Conservation (phyloP, 1,140 invertebrate species). For the Megalopta genalis region DNA sequence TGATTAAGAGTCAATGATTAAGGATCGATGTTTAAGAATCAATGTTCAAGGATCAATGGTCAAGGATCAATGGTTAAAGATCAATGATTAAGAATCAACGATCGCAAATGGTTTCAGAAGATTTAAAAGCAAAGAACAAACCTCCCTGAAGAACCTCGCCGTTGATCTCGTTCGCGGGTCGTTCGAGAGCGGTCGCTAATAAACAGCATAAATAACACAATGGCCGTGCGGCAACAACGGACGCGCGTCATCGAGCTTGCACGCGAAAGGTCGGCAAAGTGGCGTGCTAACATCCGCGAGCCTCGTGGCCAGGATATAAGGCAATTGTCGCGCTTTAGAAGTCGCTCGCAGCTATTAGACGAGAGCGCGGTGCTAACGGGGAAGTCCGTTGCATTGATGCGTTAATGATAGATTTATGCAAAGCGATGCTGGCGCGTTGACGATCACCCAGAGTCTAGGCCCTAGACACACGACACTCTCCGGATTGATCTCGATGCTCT, state of each 20-base stretch:
- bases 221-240: neutral
- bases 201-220: conserved; percentile 22
- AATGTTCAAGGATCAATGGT: no score
- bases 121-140: no score
- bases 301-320: conserved; percentile 44
- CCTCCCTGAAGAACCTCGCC: neutral
- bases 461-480: no score
- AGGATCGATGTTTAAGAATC: no score
- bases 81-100: no score
- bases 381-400: conserved; percentile 56
- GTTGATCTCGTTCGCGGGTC: no score
- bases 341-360: conserved; percentile 26
- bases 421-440: neutral
- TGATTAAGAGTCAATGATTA: no score
- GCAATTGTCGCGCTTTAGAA: conserved; percentile 55
- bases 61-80: no score
- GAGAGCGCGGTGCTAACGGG: conserved; percentile 12
- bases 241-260: conserved; percentile 19
- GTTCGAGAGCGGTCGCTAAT: neutral
- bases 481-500: no score
- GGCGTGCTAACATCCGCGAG: neutral
- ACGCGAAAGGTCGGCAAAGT: conserved; percentile 1
- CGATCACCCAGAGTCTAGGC: neutral
- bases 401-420: conserved; percentile 57
- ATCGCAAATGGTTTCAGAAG: no score